These are phyloP conservation scores for Oenanthe oenanthe DNA, from an alignment of 2,113 vertebrate genomes.

Conservation along the genomic window DNA sequence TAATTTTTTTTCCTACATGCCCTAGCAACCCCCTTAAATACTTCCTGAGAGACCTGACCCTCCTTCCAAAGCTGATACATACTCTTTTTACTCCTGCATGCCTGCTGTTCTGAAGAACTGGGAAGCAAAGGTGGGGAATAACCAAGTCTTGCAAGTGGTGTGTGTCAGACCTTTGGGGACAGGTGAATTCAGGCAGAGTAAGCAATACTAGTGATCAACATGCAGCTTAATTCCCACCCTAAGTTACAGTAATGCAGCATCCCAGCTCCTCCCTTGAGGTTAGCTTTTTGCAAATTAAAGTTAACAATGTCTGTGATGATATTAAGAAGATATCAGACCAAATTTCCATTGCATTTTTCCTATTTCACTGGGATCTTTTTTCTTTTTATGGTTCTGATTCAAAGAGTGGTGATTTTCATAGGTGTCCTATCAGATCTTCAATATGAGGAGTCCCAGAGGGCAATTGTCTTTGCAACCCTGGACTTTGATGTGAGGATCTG, in stretches of 20 bases:
- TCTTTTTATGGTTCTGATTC: neutral
- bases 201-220: neutral
- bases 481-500: neutral
- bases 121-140: neutral
- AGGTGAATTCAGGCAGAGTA: neutral
- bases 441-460: neutral
- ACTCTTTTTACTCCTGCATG: neutral
- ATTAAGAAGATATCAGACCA: neutral
- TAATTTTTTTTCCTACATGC: neutral
- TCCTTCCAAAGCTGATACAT: neutral
- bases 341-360: neutral
- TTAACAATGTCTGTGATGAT: neutral
- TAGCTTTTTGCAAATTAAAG: neutral
- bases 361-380: neutral
- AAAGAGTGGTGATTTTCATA: neutral
- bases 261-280: neutral
- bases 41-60: neutral
- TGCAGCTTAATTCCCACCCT: neutral
- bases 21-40: neutral
- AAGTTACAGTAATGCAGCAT: neutral
- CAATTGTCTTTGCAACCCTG: neutral
- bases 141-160: accelerated
- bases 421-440: neutral
- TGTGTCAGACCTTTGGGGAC: neutral
- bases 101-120: neutral